Percentiles rank a stretch among this genome's conserved stretches.
These are phyloP conservation scores for Drosophila antonietae DNA, from an alignment of 2,888 invertebrate species.

Conservation along the genomic window DNA sequence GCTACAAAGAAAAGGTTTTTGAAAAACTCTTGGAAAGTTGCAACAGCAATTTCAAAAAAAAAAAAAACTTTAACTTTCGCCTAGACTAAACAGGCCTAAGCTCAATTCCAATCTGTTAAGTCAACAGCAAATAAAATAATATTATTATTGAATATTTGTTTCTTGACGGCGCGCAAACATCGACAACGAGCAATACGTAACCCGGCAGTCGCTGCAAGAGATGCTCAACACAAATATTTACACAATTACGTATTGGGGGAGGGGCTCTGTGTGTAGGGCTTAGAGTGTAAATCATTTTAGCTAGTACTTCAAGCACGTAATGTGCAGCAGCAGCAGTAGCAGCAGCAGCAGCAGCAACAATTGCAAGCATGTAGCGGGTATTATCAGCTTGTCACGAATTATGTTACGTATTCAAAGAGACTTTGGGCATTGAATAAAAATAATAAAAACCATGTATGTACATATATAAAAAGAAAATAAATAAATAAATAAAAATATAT, in stretches of 20 bases:
- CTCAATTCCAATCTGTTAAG: slow-evolving; percentile 6
- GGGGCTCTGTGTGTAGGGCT: background rate
- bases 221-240: slow-evolving; percentile 38
- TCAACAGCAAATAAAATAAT: slow-evolving; percentile 14
- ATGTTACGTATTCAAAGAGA: background rate
- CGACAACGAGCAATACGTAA: slow-evolving; percentile 40
- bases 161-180: slow-evolving; percentile 22
- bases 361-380: background rate
- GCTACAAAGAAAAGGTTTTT: slow-evolving; percentile 22
- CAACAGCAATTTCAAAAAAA: background rate
- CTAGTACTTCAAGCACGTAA: slow-evolving; percentile 23
- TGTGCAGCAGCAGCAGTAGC: background rate
- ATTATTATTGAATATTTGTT: slow-evolving; percentile 41
- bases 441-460: background rate
- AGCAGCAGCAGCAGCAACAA: slow-evolving; percentile 9
- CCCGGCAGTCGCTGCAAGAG: slow-evolving; percentile 38
- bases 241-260: slow-evolving; percentile 39
- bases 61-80: slow-evolving; percentile 15
- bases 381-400: slow-evolving; percentile 2
- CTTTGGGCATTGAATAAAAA: background rate
- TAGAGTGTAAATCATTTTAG: slow-evolving; percentile 24
- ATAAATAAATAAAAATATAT: background rate
- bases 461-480: background rate
- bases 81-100: background rate
- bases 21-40: slow-evolving; percentile 11